Evolutionary conservation across 2,888 invertebrate genomes (phyloP), one percentile per base, ranked within the genome.

Genomic region (Nematopogon swammerdamellus): DNA sequence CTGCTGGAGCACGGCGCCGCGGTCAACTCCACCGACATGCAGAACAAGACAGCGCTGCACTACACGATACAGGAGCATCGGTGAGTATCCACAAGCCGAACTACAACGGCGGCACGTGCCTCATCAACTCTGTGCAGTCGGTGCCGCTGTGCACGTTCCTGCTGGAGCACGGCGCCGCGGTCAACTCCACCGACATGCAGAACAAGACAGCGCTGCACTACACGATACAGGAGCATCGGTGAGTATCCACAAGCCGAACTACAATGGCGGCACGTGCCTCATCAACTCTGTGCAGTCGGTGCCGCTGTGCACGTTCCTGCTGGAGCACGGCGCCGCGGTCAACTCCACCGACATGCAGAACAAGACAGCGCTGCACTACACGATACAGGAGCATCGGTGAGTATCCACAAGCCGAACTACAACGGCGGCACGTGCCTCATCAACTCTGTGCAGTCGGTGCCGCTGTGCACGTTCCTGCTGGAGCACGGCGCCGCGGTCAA

Each of bases 211-310:
- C 95, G 50, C 81, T 95, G 60, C 95, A 95, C 80, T 95, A 96
- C 79, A 93, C 95, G n/a, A 91, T 95, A 59, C 89, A 89, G 61
- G 88, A 91, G 70, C 88, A 89, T 63, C 85, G 85, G 79, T 79
- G 57, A 48, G 16, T n/a, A n/a, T n/a, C n/a, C n/a, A 4, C 25
- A 10, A 25, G 5, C 10, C 25, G 10, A 25, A 25, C 25, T 25
- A 11, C 25, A 45, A 17, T 43, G 4, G 4, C 43, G n/a, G 18
- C 43, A 43, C 16, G 4, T 5, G 43, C n/a, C 18, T 43, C 54
- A 95, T 96, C 60, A 96, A 96, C 74, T 89, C 93, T 1, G 94
- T 95, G 55, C 95, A 95, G 76, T 91, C 91, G 59, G 86, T 86
- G 52, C 83, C 85, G 51, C 80, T 96, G 47, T 95, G 94, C 68